These are phyloP conservation scores for Campoletis raptor DNA, from an alignment of 2,888 invertebrate genomes.

Conservation along the genomic window DNA sequence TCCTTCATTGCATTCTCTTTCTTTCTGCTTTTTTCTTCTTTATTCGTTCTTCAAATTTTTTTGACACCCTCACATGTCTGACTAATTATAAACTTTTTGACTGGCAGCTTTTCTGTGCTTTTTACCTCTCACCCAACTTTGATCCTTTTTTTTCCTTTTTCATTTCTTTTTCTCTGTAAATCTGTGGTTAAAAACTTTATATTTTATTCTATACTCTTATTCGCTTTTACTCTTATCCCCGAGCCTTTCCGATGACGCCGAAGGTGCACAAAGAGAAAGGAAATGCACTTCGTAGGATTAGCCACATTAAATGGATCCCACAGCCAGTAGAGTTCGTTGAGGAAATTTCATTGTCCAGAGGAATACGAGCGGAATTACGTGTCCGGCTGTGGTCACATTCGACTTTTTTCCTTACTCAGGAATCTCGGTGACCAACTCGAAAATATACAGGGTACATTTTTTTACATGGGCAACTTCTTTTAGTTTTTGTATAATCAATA, in stretches of 20 bases:
- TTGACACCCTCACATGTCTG: slow-evolving; percentile 1
- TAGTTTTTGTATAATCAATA: neutral
- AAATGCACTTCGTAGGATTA: slow-evolving; percentile 69
- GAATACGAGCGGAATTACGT: slow-evolving; percentile 57
- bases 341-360: slow-evolving; percentile 70
- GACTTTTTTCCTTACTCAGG: slow-evolving; percentile 33
- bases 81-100: neutral
- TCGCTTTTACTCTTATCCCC: slow-evolving; percentile 5
- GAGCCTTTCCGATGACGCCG: slow-evolving; percentile 50
- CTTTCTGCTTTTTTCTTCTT: neutral
- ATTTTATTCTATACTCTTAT: neutral
- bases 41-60: neutral
- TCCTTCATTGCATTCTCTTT: neutral
- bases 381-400: slow-evolving; percentile 40
- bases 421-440: neutral
- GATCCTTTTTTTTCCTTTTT: neutral
- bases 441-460: neutral
- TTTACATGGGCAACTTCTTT: neutral
- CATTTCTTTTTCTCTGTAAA: neutral
- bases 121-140: neutral
- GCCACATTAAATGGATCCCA: slow-evolving; percentile 5
- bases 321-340: slow-evolving; percentile 59
- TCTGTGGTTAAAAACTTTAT: neutral
- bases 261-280: slow-evolving; percentile 58
- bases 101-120: neutral